Evolutionary conservation across 2,888 invertebrate genomes (phyloP).

Genomic region (Epistrophe grossulariae): DNA sequence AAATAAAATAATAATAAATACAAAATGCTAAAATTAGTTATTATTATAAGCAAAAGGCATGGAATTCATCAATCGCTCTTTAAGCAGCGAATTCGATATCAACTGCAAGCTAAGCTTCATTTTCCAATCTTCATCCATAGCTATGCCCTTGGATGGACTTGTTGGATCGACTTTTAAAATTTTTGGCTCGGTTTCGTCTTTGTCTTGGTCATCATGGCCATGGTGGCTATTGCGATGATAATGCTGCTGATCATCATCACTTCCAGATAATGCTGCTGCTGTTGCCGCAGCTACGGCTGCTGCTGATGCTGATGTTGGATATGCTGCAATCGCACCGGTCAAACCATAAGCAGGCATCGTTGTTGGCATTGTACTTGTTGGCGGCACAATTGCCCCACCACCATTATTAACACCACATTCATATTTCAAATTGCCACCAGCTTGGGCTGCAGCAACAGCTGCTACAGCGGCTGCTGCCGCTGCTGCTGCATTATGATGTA

Average conservation of each 20-base stretch:
- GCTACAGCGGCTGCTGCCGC: constrained; percentile 70
- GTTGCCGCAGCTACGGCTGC: constrained; percentile 79
- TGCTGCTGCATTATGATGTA: constrained; percentile 55
- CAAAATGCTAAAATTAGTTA: constrained; percentile 77
- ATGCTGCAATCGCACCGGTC: constrained; percentile 82
- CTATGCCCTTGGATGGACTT: constrained; percentile 75
- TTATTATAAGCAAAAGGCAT: constrained; percentile 84
- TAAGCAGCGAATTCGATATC: constrained; percentile 83
- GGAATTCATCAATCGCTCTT: constrained; percentile 83
- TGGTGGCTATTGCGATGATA: background rate
- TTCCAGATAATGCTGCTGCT: constrained; percentile 48
- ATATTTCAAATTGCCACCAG: constrained; percentile 39
- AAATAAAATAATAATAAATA: constrained; percentile 49
- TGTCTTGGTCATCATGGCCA: background rate
- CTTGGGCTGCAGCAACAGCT: constrained; percentile 57
- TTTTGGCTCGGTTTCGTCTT: constrained; percentile 44
- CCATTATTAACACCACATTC: constrained; percentile 36
- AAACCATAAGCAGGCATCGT: constrained; percentile 81
- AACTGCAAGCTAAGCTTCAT: constrained; percentile 83
- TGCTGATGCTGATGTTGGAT: constrained; percentile 80
- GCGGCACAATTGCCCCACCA: constrained; percentile 38
- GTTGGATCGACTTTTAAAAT: constrained; percentile 78
- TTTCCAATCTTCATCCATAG: constrained; percentile 83
- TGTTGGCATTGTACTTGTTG: constrained; percentile 78
- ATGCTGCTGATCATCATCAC: constrained; percentile 62